Conservation (phyloP, 2,797 vertebrate genomes). For the Phataginus tetradactyla region DNA sequence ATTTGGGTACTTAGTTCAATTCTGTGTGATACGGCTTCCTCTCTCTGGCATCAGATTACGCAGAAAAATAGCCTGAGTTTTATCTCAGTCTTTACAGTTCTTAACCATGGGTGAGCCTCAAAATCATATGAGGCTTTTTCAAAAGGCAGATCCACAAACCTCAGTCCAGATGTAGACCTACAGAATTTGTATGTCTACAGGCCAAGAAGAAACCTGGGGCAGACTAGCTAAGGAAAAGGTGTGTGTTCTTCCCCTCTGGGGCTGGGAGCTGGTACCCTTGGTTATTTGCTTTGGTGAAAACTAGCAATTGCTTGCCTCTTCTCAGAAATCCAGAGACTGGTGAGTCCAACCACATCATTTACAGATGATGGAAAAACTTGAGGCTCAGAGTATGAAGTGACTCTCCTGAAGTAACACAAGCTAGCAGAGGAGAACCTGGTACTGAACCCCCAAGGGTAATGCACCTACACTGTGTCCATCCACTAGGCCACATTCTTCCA, state of each 20-base stretch:
- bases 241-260: background rate
- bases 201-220: background rate
- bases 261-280: background rate
- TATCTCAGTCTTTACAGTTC: background rate
- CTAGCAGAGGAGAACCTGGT: background rate
- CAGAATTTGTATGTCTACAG: background rate
- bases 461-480: background rate
- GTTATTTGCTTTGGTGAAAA: background rate
- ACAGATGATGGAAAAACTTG: background rate
- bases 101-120: background rate
- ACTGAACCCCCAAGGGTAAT: background rate
- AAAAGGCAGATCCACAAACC: background rate
- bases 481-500: background rate
- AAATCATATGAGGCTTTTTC: background rate
- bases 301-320: background rate
- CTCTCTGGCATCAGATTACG: background rate
- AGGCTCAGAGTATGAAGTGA: background rate
- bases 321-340: background rate
- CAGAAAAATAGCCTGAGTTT: background rate
- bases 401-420: background rate
- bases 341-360: background rate
- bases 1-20: background rate
- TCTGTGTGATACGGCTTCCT: background rate
- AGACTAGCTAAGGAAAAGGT: background rate
- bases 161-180: background rate